These are phyloP conservation scores for Euclidia mi DNA, from an alignment of 2,888 invertebrate genomes.

Conservation along the genomic window DNA sequence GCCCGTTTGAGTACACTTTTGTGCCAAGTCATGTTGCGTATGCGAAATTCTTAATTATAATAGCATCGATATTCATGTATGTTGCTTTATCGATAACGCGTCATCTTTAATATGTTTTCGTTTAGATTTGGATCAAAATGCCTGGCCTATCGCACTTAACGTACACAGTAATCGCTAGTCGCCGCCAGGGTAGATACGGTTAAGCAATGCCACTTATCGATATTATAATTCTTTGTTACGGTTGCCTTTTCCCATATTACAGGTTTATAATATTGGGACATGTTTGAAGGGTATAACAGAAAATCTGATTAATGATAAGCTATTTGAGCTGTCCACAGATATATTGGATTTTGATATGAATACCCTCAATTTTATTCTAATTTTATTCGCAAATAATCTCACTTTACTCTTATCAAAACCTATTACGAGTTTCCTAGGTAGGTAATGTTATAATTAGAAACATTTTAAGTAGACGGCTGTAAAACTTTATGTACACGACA, in stretches of 20 bases:
- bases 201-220: no score
- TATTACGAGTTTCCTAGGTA: no score
- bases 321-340: no score
- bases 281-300: no score
- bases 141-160: not conserved
- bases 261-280: no score
- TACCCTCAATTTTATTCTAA: no score
- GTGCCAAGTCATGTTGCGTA: conserved; percentile 58
- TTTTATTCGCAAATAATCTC: not conserved
- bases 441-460: conserved; percentile 12
- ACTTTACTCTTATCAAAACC: not conserved
- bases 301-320: no score
- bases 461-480: conserved; percentile 15
- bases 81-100: conserved; percentile 25
- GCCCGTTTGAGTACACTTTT: conserved; percentile 39
- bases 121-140: conserved; percentile 17
- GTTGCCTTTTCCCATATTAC: no score
- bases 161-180: no score
- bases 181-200: no score
- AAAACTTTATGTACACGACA: conserved; percentile 14
- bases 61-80: conserved; percentile 35
- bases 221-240: no score
- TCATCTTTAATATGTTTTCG: conserved; percentile 21
- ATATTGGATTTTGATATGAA: no score
- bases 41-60: conserved; percentile 54